Conservation (phyloP, 2,888 invertebrate species). For the Pecten maximus region DNA sequence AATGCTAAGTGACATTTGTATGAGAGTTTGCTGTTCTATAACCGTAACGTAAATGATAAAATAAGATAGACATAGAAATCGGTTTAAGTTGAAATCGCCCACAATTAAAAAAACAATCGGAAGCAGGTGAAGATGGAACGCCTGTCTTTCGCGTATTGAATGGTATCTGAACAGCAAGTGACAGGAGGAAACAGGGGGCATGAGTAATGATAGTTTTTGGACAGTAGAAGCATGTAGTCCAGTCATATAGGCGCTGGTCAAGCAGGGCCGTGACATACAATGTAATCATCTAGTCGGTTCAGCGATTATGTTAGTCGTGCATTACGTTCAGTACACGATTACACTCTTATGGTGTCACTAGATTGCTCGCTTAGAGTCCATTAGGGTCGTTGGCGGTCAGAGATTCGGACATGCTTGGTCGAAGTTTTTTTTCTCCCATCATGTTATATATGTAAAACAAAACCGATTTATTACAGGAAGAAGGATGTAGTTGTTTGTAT, state of each 20-base stretch:
- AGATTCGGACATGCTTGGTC: background rate
- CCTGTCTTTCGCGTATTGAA: background rate
- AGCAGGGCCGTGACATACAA: background rate
- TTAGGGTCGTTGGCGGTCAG: conserved; percentile 15
- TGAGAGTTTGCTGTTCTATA: too few species aligned
- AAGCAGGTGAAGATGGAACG: background rate
- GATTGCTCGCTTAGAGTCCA: background rate
- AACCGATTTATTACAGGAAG: conserved; percentile 13
- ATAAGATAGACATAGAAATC: background rate
- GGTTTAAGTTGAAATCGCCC: background rate
- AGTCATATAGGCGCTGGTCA: background rate
- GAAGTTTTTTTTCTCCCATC: background rate
- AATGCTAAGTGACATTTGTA: too few species aligned
- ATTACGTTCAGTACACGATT: conserved; percentile 1
- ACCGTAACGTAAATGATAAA: too few species aligned
- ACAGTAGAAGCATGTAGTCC: background rate
- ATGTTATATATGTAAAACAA: background rate
- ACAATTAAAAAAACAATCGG: background rate
- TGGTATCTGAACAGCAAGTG: background rate
- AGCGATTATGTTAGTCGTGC: background rate
- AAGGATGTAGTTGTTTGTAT: background rate
- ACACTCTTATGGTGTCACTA: background rate
- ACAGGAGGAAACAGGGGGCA: background rate
- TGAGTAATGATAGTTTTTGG: background rate
- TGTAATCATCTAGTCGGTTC: background rate